These are phyloP conservation scores for Salvelinus sp. DNA, from an alignment of 2,113 vertebrate species.

Conservation along the genomic window DNA sequence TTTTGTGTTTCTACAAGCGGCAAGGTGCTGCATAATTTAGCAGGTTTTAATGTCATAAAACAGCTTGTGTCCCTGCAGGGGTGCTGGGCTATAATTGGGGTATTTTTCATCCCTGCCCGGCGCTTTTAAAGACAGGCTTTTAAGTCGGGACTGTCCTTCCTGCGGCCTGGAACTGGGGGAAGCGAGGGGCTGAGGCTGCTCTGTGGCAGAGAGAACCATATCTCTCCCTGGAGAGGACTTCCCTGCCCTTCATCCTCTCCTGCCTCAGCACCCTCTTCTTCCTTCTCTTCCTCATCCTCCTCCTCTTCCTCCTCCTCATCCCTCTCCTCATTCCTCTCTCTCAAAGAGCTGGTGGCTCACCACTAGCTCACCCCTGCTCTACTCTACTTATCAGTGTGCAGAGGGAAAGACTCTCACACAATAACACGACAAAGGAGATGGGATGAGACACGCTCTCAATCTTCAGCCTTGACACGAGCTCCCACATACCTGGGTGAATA, in stretches of 20 bases:
- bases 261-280: not conserved
- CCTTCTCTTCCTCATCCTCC: not conserved
- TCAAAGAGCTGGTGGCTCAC: not conserved
- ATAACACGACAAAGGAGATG: constrained; percentile 5
- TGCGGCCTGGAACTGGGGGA: constrained; percentile 19
- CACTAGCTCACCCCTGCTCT: not conserved
- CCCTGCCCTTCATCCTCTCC: not conserved
- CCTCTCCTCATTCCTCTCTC: not conserved
- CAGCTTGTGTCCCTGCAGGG: constrained; percentile 75
- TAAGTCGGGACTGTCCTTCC: constrained; percentile 54
- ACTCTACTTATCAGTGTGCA: not conserved
- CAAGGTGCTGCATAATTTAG: constrained; percentile 77
- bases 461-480: not conserved
- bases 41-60: constrained; percentile 81
- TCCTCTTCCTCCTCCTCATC: not conserved
- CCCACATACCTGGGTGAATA: not conserved
- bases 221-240: constrained; percentile 18
- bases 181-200: constrained; percentile 13
- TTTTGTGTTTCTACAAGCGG: constrained; percentile 55
- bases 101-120: constrained; percentile 65
- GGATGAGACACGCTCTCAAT: constrained; percentile 1
- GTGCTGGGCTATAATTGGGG: constrained; percentile 62
- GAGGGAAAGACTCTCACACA: constrained; percentile 6
- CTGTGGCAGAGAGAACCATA: not conserved
- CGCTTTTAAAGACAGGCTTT: constrained; percentile 68